Percentiles rank a stretch among this genome's conserved stretches.
phyloP scores from a whole-genome alignment of 2,888 invertebrate species.

The Tetragnatha montana region DNA sequence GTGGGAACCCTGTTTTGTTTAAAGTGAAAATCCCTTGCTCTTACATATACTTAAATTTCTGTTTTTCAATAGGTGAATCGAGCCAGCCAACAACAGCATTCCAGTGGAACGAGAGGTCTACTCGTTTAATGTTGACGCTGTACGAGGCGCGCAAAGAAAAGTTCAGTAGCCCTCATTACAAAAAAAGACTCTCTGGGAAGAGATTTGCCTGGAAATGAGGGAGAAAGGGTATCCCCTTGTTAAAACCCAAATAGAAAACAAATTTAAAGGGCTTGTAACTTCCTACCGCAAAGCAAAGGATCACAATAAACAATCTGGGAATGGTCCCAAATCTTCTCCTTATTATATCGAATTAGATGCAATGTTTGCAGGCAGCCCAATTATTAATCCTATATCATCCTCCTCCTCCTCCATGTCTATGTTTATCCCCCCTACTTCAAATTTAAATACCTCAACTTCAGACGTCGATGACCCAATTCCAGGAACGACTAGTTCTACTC shows the following conservation, averaged over 20 bases:
- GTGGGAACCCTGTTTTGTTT: too few relatives aligned
- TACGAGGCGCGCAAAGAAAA: neutral
- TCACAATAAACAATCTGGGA: neutral
- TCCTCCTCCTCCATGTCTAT: neutral
- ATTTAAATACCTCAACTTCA: too few relatives aligned
- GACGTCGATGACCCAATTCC: too few relatives aligned
- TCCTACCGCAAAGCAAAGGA: neutral
- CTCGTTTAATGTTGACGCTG: neutral
- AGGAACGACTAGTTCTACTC: too few relatives aligned
- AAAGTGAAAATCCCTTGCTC: too few relatives aligned
- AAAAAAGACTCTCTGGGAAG: neutral
- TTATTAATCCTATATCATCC: neutral
- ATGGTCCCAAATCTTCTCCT: neutral
- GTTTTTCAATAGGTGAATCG: too few relatives aligned
- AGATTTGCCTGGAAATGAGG: neutral
- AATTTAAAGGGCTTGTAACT: neutral
- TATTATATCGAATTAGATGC: neutral
- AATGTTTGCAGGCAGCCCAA: neutral
- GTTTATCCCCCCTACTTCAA: too few relatives aligned
- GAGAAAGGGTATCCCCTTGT: neutral
- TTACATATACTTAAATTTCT: too few relatives aligned
- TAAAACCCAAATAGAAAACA: neutral
- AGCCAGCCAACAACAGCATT: neutral
- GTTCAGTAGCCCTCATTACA: neutral
- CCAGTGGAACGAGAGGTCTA: neutral